Evolutionary conservation across 1,140 invertebrate genomes (phyloP).

Genomic region (Eulimnadia texana): DNA sequence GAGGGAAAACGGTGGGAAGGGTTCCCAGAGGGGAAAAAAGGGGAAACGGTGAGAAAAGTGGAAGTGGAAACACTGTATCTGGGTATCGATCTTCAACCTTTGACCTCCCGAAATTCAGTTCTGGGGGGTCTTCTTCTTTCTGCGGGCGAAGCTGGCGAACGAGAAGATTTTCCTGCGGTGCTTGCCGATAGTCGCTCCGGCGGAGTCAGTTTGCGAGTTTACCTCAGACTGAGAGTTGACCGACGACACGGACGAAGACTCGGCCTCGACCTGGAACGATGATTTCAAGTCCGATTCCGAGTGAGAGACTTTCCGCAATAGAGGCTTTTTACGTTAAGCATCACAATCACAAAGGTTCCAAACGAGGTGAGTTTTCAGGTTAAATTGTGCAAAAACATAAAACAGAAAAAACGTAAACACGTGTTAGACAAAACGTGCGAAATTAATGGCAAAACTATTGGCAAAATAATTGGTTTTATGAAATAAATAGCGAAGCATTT

Average conservation of each 20-base stretch:
- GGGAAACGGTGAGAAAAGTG: neutral
- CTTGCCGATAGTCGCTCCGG: neutral
- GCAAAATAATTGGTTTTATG: no score
- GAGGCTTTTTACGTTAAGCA: no score
- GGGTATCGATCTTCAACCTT: neutral
- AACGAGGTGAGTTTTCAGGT: no score
- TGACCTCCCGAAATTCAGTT: neutral
- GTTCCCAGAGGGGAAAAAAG: no score
- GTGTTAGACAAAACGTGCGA: no score
- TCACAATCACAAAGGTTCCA: no score
- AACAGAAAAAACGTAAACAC: no score
- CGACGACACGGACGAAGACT: neutral
- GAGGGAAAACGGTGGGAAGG: no score
- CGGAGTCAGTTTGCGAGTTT: neutral
- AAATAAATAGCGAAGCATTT: no score
- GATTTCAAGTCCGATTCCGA: neutral
- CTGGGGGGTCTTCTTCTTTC: neutral
- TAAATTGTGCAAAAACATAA: no score
- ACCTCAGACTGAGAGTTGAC: neutral
- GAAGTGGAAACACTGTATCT: neutral
- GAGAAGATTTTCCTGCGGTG: neutral
- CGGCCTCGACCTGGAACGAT: neutral
- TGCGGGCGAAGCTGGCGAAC: neutral
- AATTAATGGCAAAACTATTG: no score
- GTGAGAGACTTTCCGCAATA: neutral